Evolutionary conservation across 2,113 vertebrate species (phyloP).

Genomic region (Eudorcas thomsonii): DNA sequence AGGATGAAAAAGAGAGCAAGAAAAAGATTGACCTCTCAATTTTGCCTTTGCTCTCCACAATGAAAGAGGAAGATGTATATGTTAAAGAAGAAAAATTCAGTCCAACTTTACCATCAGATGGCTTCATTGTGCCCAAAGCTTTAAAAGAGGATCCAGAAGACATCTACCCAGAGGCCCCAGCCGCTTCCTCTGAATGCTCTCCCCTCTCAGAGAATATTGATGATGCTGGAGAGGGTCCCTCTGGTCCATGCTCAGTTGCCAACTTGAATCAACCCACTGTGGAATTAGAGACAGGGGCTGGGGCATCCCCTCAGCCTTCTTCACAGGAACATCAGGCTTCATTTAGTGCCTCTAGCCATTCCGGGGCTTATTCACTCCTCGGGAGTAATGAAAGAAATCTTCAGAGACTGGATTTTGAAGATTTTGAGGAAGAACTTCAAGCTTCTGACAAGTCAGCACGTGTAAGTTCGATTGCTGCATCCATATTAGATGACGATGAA

Average conservation of each 20-base stretch:
- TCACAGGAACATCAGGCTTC: conserved; percentile 25
- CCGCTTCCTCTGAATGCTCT: neutral
- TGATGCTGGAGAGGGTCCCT: conserved; percentile 71
- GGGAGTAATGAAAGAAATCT: conserved; percentile 15
- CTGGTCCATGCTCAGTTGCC: neutral
- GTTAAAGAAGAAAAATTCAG: conserved; percentile 63
- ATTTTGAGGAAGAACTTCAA: conserved; percentile 64
- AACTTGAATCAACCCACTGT: conserved; percentile 17
- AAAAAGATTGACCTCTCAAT: conserved; percentile 16
- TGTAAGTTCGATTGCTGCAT: neutral
- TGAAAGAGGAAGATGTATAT: conserved; percentile 46
- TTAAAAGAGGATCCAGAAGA: conserved; percentile 30
- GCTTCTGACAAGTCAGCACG: conserved; percentile 40
- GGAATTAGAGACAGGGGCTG: neutral
- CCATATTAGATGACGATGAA: conserved; percentile 73
- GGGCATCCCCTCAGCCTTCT: neutral
- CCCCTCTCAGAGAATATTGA: conserved; percentile 44
- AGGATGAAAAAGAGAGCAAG: conserved; percentile 63
- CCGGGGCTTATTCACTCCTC: conserved; percentile 1
- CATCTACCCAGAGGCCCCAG: neutral
- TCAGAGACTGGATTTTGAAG: conserved; percentile 42
- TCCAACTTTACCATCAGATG: neutral
- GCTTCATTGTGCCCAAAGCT: neutral
- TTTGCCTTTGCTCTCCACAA: neutral
- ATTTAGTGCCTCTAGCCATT: neutral